phyloP scores from a whole-genome alignment of 1,140 invertebrate species.

The Zaprionus inermis region DNA sequence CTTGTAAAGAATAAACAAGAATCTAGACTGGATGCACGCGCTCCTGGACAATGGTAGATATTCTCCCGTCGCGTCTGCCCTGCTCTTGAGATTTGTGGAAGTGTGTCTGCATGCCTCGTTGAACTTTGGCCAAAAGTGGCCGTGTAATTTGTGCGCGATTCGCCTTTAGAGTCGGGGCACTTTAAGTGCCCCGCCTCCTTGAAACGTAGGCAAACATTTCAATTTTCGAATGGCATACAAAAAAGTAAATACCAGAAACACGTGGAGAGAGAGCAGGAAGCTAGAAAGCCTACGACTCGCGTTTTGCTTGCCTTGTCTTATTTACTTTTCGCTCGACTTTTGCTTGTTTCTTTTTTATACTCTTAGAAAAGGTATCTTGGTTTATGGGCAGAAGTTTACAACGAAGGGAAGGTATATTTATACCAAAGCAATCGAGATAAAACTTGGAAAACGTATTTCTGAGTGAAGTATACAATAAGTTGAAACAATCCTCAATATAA shows the following conservation, averaged over 20 bases:
- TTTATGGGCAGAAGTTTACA: too few species aligned
- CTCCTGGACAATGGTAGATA: constrained; percentile 9
- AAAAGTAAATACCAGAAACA: constrained; percentile 18
- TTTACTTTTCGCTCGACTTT: constrained; percentile 64
- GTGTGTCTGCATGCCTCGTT: constrained; percentile 67
- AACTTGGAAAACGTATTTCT: too few species aligned
- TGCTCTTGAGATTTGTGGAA: constrained; percentile 32
- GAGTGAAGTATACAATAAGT: too few species aligned
- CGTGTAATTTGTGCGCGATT: constrained; percentile 74
- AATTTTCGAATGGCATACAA: constrained; percentile 70
- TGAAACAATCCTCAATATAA: too few species aligned
- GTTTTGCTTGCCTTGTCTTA: constrained; percentile 49
- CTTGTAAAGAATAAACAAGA: constrained; percentile 10
- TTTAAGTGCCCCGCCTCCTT: constrained; percentile 56
- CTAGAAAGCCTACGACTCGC: constrained; percentile 26
- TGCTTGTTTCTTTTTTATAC: constrained; percentile 19
- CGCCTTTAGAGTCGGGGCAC: constrained; percentile 43
- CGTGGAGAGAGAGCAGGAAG: constrained; percentile 33
- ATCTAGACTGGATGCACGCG: neutral
- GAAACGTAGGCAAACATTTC: constrained; percentile 74
- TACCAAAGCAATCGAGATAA: too few species aligned
- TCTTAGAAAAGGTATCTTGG: too few species aligned
- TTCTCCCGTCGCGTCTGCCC: constrained; percentile 18
- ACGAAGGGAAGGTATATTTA: too few species aligned
- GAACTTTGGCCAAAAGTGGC: constrained; percentile 71